Base-by-base conservation (phyloP, 2,113 vertebrate genomes). In the Lagopus leucura region DNA sequence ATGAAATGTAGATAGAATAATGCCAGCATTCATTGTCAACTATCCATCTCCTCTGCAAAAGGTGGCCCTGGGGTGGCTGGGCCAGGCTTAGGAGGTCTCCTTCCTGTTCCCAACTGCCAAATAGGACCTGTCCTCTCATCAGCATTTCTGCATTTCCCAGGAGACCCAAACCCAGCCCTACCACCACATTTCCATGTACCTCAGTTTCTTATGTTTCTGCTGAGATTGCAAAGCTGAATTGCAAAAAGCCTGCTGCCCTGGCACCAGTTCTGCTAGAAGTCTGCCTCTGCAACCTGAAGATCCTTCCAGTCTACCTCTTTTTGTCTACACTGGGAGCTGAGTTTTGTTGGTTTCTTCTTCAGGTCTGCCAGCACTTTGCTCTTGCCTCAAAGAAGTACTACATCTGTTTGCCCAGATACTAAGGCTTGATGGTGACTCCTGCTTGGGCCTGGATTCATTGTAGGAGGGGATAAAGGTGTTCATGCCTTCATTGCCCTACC, bases 151-250 rank as follows among this genome's bases (percentile, higher is more conserved):
- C 22, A 54, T 27, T 42, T 85, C n/a, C 57, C 52, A 19, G 58
- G 32, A 5, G 7, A 36, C 42, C 14, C 50, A 22, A 72, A 40
- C 10, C 17, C 57, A 19, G 63, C 47, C 36, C 12, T 82, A 4
- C 36, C 34, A 30, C 47, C 54, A 21, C 1, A 0, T 70, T 78
- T 47, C 73, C 21, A 0, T 5, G 32, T 32, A 8, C 48, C 52
- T 67, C 63, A 48, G 25, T 7, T 4, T 3, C 3, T 9, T 11
- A 38, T 61, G 25, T 42, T 34, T 2, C 16, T 11, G 36, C 13
- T 52, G n/a, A 42, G n/a, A 82, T 9, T 24, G 55, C 50, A 24
- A 58, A 71, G 45, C 27, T 60, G 64, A 45, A 28, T 32, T 64
- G 47, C 32, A 40, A 13, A 22, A 22, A 43, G 42, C 58, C 0